Conservation (phyloP, 2,113 vertebrate genomes). For the Romanogobio albipinnatus region DNA sequence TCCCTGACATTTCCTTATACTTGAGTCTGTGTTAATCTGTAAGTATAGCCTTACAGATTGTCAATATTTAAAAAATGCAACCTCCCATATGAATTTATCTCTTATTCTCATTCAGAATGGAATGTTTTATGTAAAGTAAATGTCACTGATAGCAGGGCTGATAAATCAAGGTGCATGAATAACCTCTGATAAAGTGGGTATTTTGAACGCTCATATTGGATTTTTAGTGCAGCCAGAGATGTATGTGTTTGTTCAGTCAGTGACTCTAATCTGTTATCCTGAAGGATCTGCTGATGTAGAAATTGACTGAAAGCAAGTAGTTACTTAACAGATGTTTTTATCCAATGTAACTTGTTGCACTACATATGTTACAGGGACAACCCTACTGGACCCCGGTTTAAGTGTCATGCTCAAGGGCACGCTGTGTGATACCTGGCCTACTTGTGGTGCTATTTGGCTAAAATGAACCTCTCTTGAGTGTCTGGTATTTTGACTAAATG, state of each 20-base stretch:
- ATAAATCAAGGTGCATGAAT: slow-evolving; percentile 7
- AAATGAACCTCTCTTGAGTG: slow-evolving; percentile 38
- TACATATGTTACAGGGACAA: not conserved
- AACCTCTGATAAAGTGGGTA: slow-evolving; percentile 2
- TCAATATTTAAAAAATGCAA: not conserved
- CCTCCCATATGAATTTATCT: not conserved
- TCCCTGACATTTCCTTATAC: not conserved
- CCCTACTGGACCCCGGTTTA: not conserved
- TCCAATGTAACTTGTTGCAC: not conserved
- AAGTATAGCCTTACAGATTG: not conserved
- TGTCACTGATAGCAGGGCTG: not conserved
- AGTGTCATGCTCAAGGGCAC: not conserved
- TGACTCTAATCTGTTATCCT: not conserved
- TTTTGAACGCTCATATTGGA: not conserved
- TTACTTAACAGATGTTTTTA: slow-evolving; percentile 11
- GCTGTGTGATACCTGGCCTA: not conserved
- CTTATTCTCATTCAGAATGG: not conserved
- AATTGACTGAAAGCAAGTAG: not conserved
- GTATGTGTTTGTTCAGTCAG: not conserved
- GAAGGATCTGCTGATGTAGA: not conserved
- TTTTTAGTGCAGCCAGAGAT: slow-evolving; percentile 11
- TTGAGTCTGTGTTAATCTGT: not conserved
- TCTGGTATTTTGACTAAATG: slow-evolving; percentile 54
- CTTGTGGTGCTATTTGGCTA: not conserved
- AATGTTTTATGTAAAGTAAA: slow-evolving; percentile 8